These are phyloP conservation scores for Pavo muticus DNA, from an alignment of 2,113 vertebrate species.

Conservation along the genomic window DNA sequence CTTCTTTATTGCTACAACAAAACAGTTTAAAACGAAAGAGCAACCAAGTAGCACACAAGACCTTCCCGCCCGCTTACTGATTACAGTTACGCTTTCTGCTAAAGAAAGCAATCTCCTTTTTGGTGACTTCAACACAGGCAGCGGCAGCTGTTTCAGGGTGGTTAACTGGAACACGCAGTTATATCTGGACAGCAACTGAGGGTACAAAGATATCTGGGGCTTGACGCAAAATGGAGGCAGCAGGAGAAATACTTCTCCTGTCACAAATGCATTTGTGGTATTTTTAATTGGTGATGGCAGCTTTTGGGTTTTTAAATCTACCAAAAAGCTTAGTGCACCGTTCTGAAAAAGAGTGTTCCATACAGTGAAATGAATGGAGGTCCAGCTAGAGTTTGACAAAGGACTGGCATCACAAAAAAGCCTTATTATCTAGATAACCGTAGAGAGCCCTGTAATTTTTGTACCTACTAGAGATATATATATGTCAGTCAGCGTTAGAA, in stretches of 20 bases:
- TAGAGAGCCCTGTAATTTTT: neutral
- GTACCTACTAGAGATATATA: fast-evolving
- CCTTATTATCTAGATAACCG: neutral
- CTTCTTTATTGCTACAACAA: neutral
- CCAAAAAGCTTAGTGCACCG: neutral
- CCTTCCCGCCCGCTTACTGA: neutral
- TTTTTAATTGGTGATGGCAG: neutral
- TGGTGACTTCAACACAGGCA: neutral
- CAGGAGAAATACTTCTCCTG: neutral
- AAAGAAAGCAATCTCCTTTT: neutral
- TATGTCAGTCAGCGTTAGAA: neutral
- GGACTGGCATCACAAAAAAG: neutral
- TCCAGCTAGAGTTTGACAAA: neutral
- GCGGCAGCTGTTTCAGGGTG: neutral
- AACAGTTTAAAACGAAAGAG: neutral
- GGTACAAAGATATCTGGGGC: neutral
- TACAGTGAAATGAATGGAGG: neutral
- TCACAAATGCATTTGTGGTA: neutral
- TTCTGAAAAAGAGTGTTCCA: neutral
- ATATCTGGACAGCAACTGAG: neutral
- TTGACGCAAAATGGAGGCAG: neutral
- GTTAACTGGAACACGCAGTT: neutral
- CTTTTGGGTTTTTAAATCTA: neutral
- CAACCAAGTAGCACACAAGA: neutral
- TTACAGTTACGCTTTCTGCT: neutral